Conservation (phyloP, 2,797 vertebrate genomes). For the Pseudomugil gertrudae region DNA sequence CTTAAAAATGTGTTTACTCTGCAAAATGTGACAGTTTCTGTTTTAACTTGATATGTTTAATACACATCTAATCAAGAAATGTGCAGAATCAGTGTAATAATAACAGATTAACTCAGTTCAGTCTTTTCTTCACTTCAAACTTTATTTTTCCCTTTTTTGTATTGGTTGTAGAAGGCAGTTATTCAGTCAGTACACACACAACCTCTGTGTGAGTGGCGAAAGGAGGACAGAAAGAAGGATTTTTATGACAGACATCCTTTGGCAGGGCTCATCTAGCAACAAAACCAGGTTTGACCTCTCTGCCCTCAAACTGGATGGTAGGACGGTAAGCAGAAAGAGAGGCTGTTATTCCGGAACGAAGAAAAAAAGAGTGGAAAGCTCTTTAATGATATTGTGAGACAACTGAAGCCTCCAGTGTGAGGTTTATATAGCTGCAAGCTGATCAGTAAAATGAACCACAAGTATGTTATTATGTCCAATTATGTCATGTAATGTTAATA, state of each 20-base stretch:
- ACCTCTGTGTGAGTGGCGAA: slow-evolving; percentile 38
- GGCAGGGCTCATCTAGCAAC: slow-evolving; percentile 28
- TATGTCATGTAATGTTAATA: background rate
- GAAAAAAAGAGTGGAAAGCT: slow-evolving; percentile 3
- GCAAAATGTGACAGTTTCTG: slow-evolving; percentile 27
- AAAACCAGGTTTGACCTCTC: slow-evolving; percentile 38
- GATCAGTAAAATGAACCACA: background rate
- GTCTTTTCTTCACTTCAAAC: slow-evolving; percentile 4
- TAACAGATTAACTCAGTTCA: background rate
- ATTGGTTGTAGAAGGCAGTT: slow-evolving; percentile 3
- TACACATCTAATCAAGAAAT: slow-evolving; percentile 16
- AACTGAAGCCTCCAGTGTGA: slow-evolving; percentile 7
- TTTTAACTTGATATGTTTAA: background rate
- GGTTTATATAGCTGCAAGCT: slow-evolving; percentile 1
- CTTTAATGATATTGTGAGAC: slow-evolving; percentile 9
- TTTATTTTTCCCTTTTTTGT: slow-evolving; percentile 17
- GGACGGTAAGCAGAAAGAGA: slow-evolving; percentile 57
- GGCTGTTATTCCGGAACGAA: slow-evolving; percentile 44
- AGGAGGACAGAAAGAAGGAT: slow-evolving; percentile 37
- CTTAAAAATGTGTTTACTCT: slow-evolving; percentile 23
- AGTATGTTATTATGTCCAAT: background rate
- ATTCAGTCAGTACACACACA: slow-evolving; percentile 15
- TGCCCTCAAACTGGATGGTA: slow-evolving; percentile 42
- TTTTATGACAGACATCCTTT: slow-evolving; percentile 49
- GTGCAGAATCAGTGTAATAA: background rate